Percentiles rank a stretch among this genome's conserved stretches.
Conservation (phyloP, 2,888 invertebrate genomes). For the Caenorhabditis afra region DNA sequence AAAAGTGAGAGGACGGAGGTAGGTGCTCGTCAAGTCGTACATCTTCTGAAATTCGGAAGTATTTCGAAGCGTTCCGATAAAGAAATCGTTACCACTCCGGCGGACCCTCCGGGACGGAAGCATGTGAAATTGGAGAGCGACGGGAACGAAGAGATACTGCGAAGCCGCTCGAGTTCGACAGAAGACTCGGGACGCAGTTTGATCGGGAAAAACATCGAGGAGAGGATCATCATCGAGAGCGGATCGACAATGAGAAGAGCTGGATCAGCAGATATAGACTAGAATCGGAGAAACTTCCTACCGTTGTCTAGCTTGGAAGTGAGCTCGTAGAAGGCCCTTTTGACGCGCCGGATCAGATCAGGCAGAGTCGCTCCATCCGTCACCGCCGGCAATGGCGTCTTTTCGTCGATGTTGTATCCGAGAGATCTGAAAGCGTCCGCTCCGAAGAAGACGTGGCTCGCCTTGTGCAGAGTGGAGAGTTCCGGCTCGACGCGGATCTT, state of each 20-base stretch:
- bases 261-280: constrained; percentile 6
- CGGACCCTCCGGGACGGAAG: constrained; percentile 15
- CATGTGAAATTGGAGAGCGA: constrained; percentile 40
- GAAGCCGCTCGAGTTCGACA: constrained; percentile 38
- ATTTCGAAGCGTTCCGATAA: too few relatives aligned
- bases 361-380: constrained; percentile 16
- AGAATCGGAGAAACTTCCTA: background rate
- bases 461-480: constrained; percentile 50
- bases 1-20: constrained; percentile 41
- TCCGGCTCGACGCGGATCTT: constrained; percentile 56
- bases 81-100: constrained; percentile 34
- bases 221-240: constrained; percentile 47
- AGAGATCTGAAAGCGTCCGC: constrained; percentile 12
- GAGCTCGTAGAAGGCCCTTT: constrained; percentile 49
- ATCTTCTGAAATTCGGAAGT: constrained; percentile 29
- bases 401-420: constrained; percentile 37
- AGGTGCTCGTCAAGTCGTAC: constrained; percentile 30
- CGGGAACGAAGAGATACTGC: constrained; percentile 34
- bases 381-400: constrained; percentile 18
- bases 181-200: constrained; percentile 25
- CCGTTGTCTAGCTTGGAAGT: constrained; percentile 34
- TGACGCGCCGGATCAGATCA: constrained; percentile 31
- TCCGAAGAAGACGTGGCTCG: constrained; percentile 37
- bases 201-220: constrained; percentile 34
- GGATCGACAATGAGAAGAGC: constrained; percentile 53